These are phyloP conservation scores for Calidris pygmaea DNA, from an alignment of 2,113 vertebrate genomes.

Conservation along the genomic window DNA sequence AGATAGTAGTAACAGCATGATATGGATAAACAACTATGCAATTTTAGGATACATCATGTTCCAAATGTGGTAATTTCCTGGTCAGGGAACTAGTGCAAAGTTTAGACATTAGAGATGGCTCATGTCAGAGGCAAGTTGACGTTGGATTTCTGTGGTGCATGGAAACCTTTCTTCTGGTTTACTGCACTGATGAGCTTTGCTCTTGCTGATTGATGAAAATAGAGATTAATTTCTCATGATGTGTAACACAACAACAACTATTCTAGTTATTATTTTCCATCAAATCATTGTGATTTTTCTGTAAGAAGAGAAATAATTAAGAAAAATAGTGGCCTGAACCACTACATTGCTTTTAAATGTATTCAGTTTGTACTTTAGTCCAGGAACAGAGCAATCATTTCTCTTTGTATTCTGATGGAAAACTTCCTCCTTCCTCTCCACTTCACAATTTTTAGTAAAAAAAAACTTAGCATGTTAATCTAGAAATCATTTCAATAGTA, in stretches of 20 bases:
- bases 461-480: not conserved
- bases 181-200: not conserved
- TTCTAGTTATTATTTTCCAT: slow-evolving; percentile 44
- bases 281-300: slow-evolving; percentile 35
- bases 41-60: not conserved
- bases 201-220: not conserved
- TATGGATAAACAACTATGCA: not conserved
- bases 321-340: slow-evolving; percentile 5
- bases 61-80: not conserved
- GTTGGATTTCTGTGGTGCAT: not conserved
- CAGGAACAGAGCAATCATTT: slow-evolving; percentile 36
- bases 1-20: not conserved
- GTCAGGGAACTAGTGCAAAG: not conserved
- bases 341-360: not conserved
- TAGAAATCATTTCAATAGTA: slow-evolving; percentile 11
- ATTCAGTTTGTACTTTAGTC: not conserved
- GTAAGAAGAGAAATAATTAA: slow-evolving; percentile 24
- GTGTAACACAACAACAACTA: slow-evolving; percentile 12
- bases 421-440: not conserved
- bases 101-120: not conserved
- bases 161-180: not conserved
- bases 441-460: not conserved
- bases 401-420: slow-evolving; percentile 35
- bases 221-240: slow-evolving; percentile 13
- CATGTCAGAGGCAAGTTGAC: not conserved